These are phyloP conservation scores for Meloidogyne hapla DNA, from an alignment of 1,140 invertebrate species.

Conservation along the genomic window DNA sequence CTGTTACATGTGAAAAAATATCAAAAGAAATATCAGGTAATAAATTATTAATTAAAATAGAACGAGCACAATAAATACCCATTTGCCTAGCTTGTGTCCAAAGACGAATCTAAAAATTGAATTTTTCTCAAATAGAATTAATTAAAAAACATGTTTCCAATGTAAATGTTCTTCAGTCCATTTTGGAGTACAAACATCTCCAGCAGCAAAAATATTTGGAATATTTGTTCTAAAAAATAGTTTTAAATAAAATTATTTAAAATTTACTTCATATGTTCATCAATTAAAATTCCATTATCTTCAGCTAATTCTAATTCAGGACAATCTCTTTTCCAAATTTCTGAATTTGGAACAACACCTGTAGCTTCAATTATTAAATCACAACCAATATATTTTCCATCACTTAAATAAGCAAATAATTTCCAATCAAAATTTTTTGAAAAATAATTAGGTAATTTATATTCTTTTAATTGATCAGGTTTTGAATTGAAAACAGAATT, in stretches of 20 bases:
- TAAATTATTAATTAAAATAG: slow-evolving; percentile 72
- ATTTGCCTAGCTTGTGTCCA: slow-evolving; percentile 98
- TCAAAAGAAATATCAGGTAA: slow-evolving; percentile 91
- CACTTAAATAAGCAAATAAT: slow-evolving; percentile 21
- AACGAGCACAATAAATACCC: slow-evolving; percentile 87
- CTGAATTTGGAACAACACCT: slow-evolving; percentile 76
- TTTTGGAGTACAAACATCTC: slow-evolving; percentile 80
- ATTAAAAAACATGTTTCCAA: slow-evolving; percentile 73
- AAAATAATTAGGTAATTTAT: slow-evolving; percentile 8
- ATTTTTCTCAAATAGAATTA: slow-evolving; percentile 7
- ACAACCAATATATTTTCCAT: slow-evolving; percentile 70
- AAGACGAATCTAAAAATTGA: slow-evolving; percentile 75
- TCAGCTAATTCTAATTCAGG: slow-evolving; percentile 65
- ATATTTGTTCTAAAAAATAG: slow-evolving; percentile 71
- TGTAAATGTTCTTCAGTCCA: slow-evolving; percentile 78
- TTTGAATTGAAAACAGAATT: background rate
- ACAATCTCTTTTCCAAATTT: slow-evolving; percentile 46
- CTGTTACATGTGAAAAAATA: slow-evolving; percentile 90
- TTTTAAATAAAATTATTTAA: background rate
- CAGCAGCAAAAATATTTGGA: slow-evolving; percentile 83
- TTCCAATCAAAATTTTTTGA: slow-evolving; percentile 13
- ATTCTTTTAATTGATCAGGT: background rate
- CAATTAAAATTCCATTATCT: slow-evolving; percentile 72
- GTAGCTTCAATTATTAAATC: slow-evolving; percentile 93
- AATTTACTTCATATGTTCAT: slow-evolving; percentile 74